Base-by-base conservation (phyloP, 1,140 invertebrate species). In the Diachasma alloeum region DNA sequence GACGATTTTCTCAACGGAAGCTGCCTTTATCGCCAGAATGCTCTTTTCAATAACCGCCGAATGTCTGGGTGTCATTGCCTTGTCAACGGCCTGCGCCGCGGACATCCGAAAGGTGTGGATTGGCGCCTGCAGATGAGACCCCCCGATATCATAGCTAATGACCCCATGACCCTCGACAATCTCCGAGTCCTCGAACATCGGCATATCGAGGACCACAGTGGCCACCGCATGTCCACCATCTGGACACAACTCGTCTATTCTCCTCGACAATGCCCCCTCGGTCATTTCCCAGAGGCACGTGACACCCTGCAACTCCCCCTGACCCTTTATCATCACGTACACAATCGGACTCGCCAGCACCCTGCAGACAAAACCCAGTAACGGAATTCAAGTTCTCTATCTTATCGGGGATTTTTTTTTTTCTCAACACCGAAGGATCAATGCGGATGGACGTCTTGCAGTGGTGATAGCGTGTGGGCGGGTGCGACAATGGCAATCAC, bases 81-180 rank as follows among this genome's bases (percentile, higher is more conserved):
- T 80, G 39, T 81, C 77, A n/a, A 87, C 46, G 8, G 80, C 79
- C 6, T 86, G 79, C 5, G 66, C 36, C 10, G 81, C 74, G 0
- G 46, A 56, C 15, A 90, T 74, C 5, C 48, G 74, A 3, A 86
- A 74, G 0, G 71, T 17, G 0, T 84, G 79, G 0, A 88, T 46
- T 0, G 82, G 74, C 0, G 83, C 79, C 78, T 89, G 88, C 5
- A 85, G 80, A 26, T 82, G 68, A 15, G 78, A 83, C 4, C 83
- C 85, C 11, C 84, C 83, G 6, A 84, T 73, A 9, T 83, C 79
- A 24, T 85, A 89, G 10, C 78, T 79, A 11, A 90, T 81, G n/a
- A 79, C 84, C 0, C 85, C 86, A 26, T 77, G 82, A 1, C 78
- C 80, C 10, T 85, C 68, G 17, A 80, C 66, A n/a, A 56, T 6